These are phyloP conservation scores for Drosophila pruinosa DNA, from an alignment of 1,140 invertebrate genomes.

Conservation along the genomic window DNA sequence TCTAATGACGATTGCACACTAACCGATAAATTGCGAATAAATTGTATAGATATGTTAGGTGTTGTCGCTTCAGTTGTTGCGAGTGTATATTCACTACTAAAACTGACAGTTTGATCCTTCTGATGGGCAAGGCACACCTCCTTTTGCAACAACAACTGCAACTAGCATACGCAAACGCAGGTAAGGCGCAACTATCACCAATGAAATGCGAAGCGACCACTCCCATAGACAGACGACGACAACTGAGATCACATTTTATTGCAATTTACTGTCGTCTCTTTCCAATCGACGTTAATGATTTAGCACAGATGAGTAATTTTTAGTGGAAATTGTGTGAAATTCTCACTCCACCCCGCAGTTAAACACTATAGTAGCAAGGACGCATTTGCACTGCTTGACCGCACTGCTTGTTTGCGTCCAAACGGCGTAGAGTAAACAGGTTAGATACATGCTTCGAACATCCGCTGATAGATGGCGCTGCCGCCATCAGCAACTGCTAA, in stretches of 20 bases:
- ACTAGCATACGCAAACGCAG: not conserved
- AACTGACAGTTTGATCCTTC: conserved; percentile 5
- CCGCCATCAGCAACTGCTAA: conserved; percentile 21
- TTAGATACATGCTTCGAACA: conserved; percentile 10
- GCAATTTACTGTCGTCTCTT: conserved; percentile 5
- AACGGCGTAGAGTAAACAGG: not conserved
- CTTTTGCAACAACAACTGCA: not conserved
- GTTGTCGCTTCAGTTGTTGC: not conserved
- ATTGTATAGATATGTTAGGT: too few relatives aligned
- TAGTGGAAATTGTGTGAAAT: not conserved
- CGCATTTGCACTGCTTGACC: conserved; percentile 46
- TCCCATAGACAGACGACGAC: not conserved
- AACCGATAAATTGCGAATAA: not conserved
- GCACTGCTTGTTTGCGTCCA: conserved; percentile 43
- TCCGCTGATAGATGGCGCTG: conserved; percentile 51
- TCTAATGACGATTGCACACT: not conserved
- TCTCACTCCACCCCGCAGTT: not conserved
- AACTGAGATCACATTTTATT: conserved; percentile 2
- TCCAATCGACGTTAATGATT: conserved; percentile 8
- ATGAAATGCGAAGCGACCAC: conserved; percentile 1
- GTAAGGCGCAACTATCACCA: not conserved
- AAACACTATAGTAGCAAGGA: conserved; percentile 44
- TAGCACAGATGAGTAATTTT: conserved; percentile 7
- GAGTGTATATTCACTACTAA: not conserved
- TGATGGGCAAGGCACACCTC: not conserved